These are phyloP conservation scores for Lutjanus argentimaculatus DNA, from an alignment of 2,797 vertebrate genomes.

Conservation along the genomic window DNA sequence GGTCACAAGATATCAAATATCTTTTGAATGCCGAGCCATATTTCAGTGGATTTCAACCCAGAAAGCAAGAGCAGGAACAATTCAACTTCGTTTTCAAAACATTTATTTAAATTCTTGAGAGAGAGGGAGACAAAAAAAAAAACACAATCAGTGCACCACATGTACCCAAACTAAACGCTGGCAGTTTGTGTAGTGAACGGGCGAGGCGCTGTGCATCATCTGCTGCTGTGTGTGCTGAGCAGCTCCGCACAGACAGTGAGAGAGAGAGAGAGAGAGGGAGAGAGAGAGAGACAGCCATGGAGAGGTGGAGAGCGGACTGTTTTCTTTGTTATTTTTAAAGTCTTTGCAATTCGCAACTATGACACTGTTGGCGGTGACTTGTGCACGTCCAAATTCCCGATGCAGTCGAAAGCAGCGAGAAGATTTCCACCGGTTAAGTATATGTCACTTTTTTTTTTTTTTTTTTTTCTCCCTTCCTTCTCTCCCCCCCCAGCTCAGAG, in stretches of 20 bases:
- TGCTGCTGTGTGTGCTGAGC: slow-evolving; percentile 54
- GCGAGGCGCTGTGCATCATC: slow-evolving; percentile 86
- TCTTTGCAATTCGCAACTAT: slow-evolving; percentile 81
- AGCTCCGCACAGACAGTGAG: slow-evolving; percentile 75
- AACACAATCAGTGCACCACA: slow-evolving; percentile 29
- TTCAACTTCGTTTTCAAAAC: too few species aligned
- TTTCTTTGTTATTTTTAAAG: slow-evolving; percentile 90
- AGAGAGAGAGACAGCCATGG: slow-evolving; percentile 80
- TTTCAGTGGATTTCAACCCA: too few species aligned
- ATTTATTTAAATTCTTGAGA: too few species aligned
- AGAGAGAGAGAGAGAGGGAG: slow-evolving; percentile 79
- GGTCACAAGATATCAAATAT: too few species aligned
- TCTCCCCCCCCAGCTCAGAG: slow-evolving; percentile 62
- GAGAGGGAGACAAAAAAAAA: neutral
- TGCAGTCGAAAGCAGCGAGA: slow-evolving; percentile 79
- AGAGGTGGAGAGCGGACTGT: slow-evolving; percentile 85
- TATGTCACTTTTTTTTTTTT: slow-evolving; percentile 79
- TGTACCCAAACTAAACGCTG: slow-evolving; percentile 37
- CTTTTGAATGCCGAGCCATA: too few species aligned
- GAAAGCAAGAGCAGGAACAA: too few species aligned
- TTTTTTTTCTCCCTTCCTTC: neutral
- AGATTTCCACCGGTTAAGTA: slow-evolving; percentile 86
- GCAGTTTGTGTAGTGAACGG: slow-evolving; percentile 83
- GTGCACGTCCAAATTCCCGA: slow-evolving; percentile 76
- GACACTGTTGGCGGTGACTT: slow-evolving; percentile 72